Conservation (phyloP, 2,113 vertebrate species). For the Neomonachus schauinslandi region DNA sequence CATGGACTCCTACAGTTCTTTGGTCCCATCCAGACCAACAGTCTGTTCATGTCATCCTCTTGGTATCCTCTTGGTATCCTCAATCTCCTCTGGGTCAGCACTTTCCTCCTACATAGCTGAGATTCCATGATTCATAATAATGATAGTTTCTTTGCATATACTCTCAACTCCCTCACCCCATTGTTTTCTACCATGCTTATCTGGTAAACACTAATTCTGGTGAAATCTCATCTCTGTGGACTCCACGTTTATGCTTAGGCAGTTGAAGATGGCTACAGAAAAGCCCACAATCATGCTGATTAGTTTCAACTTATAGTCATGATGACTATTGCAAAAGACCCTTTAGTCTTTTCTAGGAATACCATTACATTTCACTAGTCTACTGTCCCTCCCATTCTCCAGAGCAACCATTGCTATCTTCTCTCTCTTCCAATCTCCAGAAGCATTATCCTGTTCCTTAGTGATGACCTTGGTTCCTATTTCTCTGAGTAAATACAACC, state of each 20-base stretch:
- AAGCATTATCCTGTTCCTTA: background rate
- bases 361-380: background rate
- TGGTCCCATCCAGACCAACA: background rate
- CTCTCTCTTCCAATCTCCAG: background rate
- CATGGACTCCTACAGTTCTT: background rate
- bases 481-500: background rate
- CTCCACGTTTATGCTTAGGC: background rate
- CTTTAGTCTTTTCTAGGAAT: background rate
- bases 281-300: background rate
- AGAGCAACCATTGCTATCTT: background rate
- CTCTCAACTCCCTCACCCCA: background rate
- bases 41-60: background rate
- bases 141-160: background rate
- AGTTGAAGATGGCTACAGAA: background rate
- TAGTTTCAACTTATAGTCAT: background rate
- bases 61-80: background rate
- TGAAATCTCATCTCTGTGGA: background rate
- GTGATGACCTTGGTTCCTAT: background rate
- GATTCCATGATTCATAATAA: background rate
- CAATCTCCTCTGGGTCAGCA: background rate
- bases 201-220: background rate
- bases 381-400: background rate
- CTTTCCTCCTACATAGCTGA: background rate
- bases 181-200: background rate
- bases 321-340: background rate